A percentile compares a stretch with the other conserved stretches of the same genome.
Evolutionary conservation across 1,140 invertebrate genomes (phyloP).

Genomic region (Globodera rostochiensis): DNA sequence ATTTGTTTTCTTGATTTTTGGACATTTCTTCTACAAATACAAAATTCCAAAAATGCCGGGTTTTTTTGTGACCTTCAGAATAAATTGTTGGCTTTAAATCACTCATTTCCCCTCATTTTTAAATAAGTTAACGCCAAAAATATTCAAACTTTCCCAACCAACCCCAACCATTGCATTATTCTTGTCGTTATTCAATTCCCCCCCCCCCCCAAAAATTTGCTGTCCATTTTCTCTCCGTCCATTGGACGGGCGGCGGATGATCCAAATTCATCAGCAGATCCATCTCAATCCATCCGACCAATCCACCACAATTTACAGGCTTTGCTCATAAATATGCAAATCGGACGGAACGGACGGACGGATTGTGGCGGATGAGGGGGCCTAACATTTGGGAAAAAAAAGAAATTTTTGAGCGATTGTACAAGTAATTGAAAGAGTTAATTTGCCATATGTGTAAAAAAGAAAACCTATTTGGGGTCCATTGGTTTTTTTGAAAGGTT

Average conservation of each 20-base stretch:
- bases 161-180: not conserved
- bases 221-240: not conserved
- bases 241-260: not conserved
- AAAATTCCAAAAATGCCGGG: too few relatives aligned
- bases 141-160: too few relatives aligned
- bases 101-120: not conserved
- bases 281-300: not conserved
- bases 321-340: constrained; percentile 15
- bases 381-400: too few relatives aligned
- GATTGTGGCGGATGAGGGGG: not conserved
- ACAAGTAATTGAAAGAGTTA: too few relatives aligned
- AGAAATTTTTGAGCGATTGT: too few relatives aligned
- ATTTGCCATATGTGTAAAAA: too few relatives aligned
- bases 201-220: not conserved
- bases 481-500: too few relatives aligned
- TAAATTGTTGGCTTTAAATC: not conserved
- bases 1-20: too few relatives aligned
- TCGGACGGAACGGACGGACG: not conserved
- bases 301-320: not conserved
- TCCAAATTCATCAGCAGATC: not conserved
- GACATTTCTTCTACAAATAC: too few relatives aligned
- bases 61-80: too few relatives aligned
- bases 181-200: not conserved
- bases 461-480: too few relatives aligned
- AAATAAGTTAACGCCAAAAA: too few relatives aligned